phyloP scores from a whole-genome alignment of 2,113 vertebrate species.

The Thymallus thymallus region DNA sequence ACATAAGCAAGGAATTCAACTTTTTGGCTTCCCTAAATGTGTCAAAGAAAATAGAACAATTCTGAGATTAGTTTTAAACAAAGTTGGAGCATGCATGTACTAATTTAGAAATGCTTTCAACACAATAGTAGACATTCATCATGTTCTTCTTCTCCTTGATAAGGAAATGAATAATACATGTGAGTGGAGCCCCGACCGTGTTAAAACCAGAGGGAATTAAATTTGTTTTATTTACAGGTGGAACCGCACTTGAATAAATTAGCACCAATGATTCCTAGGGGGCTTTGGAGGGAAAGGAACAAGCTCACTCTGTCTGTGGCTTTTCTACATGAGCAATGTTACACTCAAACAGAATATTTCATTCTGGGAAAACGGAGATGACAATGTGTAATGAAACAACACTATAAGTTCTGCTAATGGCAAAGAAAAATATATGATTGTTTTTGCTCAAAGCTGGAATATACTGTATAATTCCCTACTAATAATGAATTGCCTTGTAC shows the following conservation, averaged over 20 bases:
- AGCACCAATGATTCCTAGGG: conserved; percentile 16
- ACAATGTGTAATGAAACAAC: conserved; percentile 33
- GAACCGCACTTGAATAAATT: conserved; percentile 49
- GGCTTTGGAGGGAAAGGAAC: conserved; percentile 14
- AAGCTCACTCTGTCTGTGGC: conserved; percentile 30
- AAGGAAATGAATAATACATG: conserved; percentile 60
- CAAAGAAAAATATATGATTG: conserved; percentile 41
- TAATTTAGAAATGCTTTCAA: conserved; percentile 32
- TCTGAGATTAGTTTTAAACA: conserved; percentile 24
- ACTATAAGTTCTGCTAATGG: conserved; percentile 34
- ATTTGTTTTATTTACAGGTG: conserved; percentile 43
- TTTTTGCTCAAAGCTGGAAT: conserved; percentile 48
- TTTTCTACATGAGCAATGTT: conserved; percentile 42
- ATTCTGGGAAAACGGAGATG: conserved; percentile 33
- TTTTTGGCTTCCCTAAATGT: too few species aligned
- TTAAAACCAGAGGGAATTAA: conserved; percentile 43
- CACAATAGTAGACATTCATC: too few species aligned
- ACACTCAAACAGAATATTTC: conserved; percentile 34
- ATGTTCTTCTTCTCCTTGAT: conserved; percentile 18
- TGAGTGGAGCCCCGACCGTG: conserved; percentile 24
- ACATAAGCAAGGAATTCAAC: too few species aligned
- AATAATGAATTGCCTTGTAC: conserved; percentile 39
- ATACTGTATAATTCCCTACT: conserved; percentile 34
- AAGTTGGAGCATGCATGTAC: conserved; percentile 41
- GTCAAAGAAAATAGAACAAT: background rate